Base-by-base conservation (phyloP, 2,797 vertebrate genomes). In the Choloepus didactylus region DNA sequence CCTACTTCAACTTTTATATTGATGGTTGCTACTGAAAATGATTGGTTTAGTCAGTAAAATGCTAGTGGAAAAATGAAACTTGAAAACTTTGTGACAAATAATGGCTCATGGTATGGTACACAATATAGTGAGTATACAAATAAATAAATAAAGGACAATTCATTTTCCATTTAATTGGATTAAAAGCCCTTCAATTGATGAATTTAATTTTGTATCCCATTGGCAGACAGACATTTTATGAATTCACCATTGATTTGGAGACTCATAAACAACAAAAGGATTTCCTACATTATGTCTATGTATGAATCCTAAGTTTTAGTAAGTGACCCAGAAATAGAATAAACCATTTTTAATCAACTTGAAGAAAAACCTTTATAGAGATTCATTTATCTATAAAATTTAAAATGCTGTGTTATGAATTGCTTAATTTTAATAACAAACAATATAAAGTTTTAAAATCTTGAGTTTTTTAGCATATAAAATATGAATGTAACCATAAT, bases 351-450 rank as follows among this genome's bases (percentile, higher is more conserved):
- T 91, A 96, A 95, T 95, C 91, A 94, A 56, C 15, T 93, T 21
- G 89, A 89, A 35, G 77, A 80, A 79, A 87, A 95, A 60, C 1
- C 2, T 77, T 85, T 84, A 70, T 31, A 91, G 60, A 93, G 66
- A 46, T 91, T 91, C 23, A 79, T 94, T 94, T 95, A 76, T 91
- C 23, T 88, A 44, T 83, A 93, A 92, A 92, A 87, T 6, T 94
- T 56, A 15, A 90, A 96, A 81, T 44, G 25, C 56, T 46, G 69
- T 25, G 10, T 82, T 88, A 73, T 87, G 23, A 85, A 92, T 86
- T 89, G 75, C 56, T 85, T 66, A 29, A 51, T 76, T 85, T 96
- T 94, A 96, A 95, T 96, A 96, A 91, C n/a, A 72, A 35, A 87
- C 76, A 84, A 49, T 91, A 69, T 56, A n/a, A 31, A 54, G 5